phyloP scores from a whole-genome alignment of 1,140 invertebrate genomes.

The Euglossa dilemma region DNA sequence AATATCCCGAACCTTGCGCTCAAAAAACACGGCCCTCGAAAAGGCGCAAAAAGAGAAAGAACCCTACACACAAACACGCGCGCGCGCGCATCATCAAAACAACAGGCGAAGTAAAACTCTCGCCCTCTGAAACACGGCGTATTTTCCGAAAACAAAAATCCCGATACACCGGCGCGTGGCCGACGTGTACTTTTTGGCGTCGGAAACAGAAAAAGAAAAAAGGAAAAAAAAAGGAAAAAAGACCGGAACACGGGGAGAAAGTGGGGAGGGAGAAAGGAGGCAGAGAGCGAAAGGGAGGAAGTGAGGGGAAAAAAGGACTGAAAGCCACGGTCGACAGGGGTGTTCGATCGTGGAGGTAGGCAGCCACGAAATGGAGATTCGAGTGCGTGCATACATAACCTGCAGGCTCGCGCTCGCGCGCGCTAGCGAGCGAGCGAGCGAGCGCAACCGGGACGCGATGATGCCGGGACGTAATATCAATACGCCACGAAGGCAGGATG shows the following conservation, averaged over 20 bases:
- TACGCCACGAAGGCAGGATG: slow-evolving; percentile 65
- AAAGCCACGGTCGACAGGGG: slow-evolving; percentile 28
- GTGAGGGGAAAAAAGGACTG: neutral
- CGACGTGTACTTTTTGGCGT: slow-evolving; percentile 36
- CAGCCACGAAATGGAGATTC: slow-evolving; percentile 62
- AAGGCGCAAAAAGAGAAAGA: neutral
- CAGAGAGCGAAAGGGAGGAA: neutral
- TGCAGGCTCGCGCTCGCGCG: neutral
- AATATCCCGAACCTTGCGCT: neutral
- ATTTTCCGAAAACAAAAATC: slow-evolving; percentile 57
- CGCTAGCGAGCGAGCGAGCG: neutral
- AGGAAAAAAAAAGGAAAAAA: neutral
- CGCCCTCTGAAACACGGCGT: neutral
- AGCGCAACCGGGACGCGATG: slow-evolving; percentile 30
- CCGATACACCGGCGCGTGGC: slow-evolving; percentile 6
- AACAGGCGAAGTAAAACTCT: neutral
- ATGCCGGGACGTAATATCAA: slow-evolving; percentile 67
- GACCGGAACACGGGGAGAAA: neutral
- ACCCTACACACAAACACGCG: neutral
- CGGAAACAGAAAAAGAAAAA: neutral
- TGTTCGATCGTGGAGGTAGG: slow-evolving; percentile 51
- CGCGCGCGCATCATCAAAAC: neutral
- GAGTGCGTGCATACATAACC: slow-evolving; percentile 47
- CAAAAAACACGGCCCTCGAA: neutral
- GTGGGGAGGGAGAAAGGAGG: neutral